These are phyloP conservation scores for Melitaea athalia DNA, from an alignment of 2,888 invertebrate genomes.

Conservation along the genomic window DNA sequence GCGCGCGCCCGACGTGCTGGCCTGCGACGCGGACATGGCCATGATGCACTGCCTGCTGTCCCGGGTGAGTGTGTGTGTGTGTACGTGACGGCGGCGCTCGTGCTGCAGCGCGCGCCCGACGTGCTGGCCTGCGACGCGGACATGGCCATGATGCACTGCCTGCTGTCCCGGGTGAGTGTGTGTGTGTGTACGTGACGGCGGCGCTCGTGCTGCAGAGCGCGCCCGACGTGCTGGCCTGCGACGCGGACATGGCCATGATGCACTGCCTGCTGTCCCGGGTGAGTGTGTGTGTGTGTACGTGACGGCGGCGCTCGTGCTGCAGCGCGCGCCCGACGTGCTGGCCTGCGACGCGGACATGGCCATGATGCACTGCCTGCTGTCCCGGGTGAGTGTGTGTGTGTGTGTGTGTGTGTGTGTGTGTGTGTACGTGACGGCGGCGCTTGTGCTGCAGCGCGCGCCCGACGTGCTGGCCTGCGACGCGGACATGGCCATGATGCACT, in stretches of 20 bases:
- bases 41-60: conserved; percentile 90
- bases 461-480: too few relatives aligned
- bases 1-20: conserved; percentile 85
- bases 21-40: conserved; percentile 95
- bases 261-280: conserved; percentile 90
- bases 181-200: conserved; percentile 88
- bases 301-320: conserved; percentile 91
- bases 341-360: conserved; percentile 95
- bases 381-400: conserved; percentile 79
- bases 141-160: conserved; percentile 92
- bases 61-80: conserved; percentile 73
- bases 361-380: conserved; percentile 88
- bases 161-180: conserved; percentile 85
- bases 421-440: too few relatives aligned
- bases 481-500: too few relatives aligned
- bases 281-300: conserved; percentile 82
- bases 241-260: conserved; percentile 94
- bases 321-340: conserved; percentile 85
- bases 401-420: too few relatives aligned
- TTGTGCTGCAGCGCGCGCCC: too few relatives aligned
- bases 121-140: conserved; percentile 91
- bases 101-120: conserved; percentile 85
- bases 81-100: conserved; percentile 94
- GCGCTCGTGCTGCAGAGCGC: conserved; percentile 89
- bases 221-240: conserved; percentile 86